Evolutionary conservation across 2,113 vertebrate genomes (phyloP).

Genomic region (Seriola aureovittata): DNA sequence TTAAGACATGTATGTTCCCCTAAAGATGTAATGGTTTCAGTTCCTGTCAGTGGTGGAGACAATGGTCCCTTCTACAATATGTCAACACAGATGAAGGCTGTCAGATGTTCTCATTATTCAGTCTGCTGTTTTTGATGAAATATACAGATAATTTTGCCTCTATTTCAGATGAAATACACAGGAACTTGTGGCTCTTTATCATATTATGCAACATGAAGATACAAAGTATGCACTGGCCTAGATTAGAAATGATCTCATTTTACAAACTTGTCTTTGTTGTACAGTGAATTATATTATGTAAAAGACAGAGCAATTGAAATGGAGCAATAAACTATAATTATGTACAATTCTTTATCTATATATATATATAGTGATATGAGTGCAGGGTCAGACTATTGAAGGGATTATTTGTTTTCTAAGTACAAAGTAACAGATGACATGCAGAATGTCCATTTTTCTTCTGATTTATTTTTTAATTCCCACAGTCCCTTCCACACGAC

Average conservation of each 20-base stretch:
- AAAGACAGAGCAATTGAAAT: neutral
- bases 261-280: neutral
- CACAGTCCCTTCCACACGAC: constrained; percentile 47
- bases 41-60: constrained; percentile 34
- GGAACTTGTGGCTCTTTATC: constrained; percentile 7
- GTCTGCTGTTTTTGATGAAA: constrained; percentile 19
- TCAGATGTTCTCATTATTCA: neutral
- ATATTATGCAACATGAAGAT: constrained; percentile 2
- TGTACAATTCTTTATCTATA: neutral
- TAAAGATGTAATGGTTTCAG: constrained; percentile 37
- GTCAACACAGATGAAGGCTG: constrained; percentile 2
- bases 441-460: neutral
- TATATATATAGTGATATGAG: neutral
- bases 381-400: neutral
- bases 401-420: neutral
- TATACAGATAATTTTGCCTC: neutral
- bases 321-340: neutral
- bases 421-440: neutral
- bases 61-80: neutral
- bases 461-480: constrained; percentile 16
- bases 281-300: neutral
- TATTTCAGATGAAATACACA: neutral
- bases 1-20: constrained; percentile 18
- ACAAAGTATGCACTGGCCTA: constrained; percentile 28
- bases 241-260: constrained; percentile 23